phyloP scores from a whole-genome alignment of 2,113 vertebrate species.

The Scomber japonicus region DNA sequence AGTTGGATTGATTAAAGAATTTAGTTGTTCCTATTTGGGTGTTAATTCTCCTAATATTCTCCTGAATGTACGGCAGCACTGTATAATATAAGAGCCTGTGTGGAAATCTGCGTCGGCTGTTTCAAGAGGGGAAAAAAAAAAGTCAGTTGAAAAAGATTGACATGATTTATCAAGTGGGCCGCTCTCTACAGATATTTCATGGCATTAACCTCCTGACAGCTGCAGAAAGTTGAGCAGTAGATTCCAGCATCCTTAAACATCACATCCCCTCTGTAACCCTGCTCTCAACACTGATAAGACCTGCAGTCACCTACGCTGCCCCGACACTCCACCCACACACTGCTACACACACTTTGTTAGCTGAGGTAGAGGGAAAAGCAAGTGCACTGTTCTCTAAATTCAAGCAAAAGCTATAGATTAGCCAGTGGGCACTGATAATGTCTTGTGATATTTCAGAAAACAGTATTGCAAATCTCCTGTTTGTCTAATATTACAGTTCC shows the following conservation, averaged over 20 bases:
- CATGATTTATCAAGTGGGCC: conserved; percentile 28
- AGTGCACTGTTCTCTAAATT: conserved; percentile 38
- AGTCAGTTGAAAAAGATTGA: background rate
- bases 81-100: background rate
- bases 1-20: conserved; percentile 26
- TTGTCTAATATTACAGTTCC: conserved; percentile 65
- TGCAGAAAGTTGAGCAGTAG: conserved; percentile 49
- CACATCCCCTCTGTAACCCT: background rate
- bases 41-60: background rate
- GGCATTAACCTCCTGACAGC: conserved; percentile 61
- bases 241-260: conserved; percentile 45
- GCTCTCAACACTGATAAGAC: conserved; percentile 52
- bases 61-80: background rate
- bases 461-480: conserved; percentile 63
- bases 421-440: conserved; percentile 48
- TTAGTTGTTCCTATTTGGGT: background rate
- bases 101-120: background rate
- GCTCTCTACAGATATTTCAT: conserved; percentile 45
- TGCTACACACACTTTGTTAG: conserved; percentile 29
- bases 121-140: background rate
- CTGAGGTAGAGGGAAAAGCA: conserved; percentile 18
- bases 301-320: conserved; percentile 45
- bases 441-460: conserved; percentile 60
- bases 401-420: conserved; percentile 47
- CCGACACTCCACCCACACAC: conserved; percentile 60